Conservation (phyloP, 2,797 vertebrate species). For the Percopsis omiscomaycus region DNA sequence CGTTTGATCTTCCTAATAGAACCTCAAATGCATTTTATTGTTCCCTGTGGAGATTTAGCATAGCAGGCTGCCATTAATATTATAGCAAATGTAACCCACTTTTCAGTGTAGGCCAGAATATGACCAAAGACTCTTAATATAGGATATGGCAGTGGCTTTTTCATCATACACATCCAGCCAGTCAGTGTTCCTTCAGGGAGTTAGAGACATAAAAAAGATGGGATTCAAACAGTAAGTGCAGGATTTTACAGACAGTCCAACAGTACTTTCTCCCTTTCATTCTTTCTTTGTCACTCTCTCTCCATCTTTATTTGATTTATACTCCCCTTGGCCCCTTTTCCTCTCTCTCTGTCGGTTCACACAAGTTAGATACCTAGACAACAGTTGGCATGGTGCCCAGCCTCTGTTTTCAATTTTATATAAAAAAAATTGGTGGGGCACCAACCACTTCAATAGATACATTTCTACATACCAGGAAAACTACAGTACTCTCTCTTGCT, state of each 20-base stretch:
- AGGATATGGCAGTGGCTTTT: slow-evolving; percentile 5
- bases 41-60: neutral
- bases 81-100: slow-evolving; percentile 7
- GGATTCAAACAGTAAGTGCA: neutral
- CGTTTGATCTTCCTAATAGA: slow-evolving; percentile 48
- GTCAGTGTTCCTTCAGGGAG: neutral
- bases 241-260: neutral
- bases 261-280: neutral
- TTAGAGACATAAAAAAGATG: neutral
- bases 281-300: neutral
- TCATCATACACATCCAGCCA: neutral
- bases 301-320: neutral
- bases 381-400: slow-evolving; percentile 29
- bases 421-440: too few relatives aligned
- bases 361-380: slow-evolving; percentile 10
- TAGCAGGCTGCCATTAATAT: slow-evolving; percentile 29
- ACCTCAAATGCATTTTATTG: neutral
- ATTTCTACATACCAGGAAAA: too few relatives aligned
- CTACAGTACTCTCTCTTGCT: too few relatives aligned
- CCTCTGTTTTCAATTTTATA: neutral
- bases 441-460: too few relatives aligned
- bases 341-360: neutral
- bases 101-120: slow-evolving; percentile 17
- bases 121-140: neutral
- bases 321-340: neutral